A percentile compares a stretch with the other conserved stretches of the same genome.
These are phyloP conservation scores for Protonemura montana DNA, from an alignment of 2,888 invertebrate genomes.

Conservation along the genomic window DNA sequence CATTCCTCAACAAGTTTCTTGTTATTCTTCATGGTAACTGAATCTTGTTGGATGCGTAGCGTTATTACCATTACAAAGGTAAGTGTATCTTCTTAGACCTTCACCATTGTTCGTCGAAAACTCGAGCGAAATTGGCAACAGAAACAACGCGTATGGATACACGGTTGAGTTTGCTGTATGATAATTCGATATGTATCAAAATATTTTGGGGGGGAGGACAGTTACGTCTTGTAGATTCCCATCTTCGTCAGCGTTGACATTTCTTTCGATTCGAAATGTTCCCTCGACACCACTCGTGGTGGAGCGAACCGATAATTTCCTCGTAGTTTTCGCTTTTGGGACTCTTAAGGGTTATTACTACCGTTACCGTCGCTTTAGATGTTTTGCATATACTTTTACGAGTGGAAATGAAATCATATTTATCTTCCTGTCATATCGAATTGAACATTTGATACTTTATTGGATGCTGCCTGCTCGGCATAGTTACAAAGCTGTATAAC, in stretches of 20 bases:
- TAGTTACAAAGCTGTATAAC: neutral
- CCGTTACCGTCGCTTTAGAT: neutral
- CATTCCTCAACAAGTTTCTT: neutral
- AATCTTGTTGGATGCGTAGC: neutral
- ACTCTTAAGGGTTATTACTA: neutral
- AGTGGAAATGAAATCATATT: neutral
- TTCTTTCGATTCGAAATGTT: neutral
- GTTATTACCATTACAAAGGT: neutral
- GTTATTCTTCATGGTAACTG: conserved; percentile 1
- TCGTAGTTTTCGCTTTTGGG: neutral
- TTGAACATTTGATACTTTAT: neutral
- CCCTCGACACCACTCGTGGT: neutral
- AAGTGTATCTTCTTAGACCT: neutral
- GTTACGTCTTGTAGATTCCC: neutral
- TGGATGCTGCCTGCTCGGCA: neutral
- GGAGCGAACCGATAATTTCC: neutral
- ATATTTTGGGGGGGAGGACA: neutral
- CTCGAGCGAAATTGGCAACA: neutral
- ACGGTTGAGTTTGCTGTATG: neutral
- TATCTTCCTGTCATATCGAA: neutral
- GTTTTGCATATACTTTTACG: conserved; percentile 12
- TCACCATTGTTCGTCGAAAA: neutral
- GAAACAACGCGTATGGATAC: neutral
- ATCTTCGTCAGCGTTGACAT: neutral
- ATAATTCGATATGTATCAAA: neutral